Conservation (phyloP, 2,888 invertebrate genomes). For the Eupithecia exiguata region DNA sequence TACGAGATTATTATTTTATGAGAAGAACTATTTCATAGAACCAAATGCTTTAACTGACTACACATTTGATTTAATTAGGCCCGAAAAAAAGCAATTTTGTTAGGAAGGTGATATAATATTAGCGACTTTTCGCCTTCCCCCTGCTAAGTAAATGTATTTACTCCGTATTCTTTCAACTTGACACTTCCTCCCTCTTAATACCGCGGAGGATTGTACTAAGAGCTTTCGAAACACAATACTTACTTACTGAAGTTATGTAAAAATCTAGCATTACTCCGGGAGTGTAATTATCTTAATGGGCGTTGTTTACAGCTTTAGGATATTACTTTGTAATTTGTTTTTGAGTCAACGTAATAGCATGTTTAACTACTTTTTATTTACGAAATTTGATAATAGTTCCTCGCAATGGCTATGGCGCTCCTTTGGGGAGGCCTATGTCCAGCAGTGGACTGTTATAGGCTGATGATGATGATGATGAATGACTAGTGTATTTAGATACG, state of each 20-base stretch:
- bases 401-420: no score
- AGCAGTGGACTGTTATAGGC: no score
- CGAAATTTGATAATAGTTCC: not conserved
- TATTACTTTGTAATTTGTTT: slow-evolving; percentile 2
- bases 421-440: no score
- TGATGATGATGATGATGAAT: no score
- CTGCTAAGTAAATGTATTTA: slow-evolving; percentile 34
- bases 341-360: not conserved
- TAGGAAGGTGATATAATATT: slow-evolving; percentile 8
- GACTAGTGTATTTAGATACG: not conserved
- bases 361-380: not conserved
- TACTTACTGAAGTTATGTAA: slow-evolving; percentile 32
- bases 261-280: slow-evolving; percentile 25
- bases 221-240: slow-evolving; percentile 66
- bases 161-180: slow-evolving; percentile 49
- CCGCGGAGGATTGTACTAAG: slow-evolving; percentile 65
- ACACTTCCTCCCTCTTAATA: slow-evolving; percentile 50
- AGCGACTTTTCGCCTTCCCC: slow-evolving; percentile 32
- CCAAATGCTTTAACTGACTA: not conserved
- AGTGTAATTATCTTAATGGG: slow-evolving; percentile 13
- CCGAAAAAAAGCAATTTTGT: not conserved
- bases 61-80: not conserved
- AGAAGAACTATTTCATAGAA: not conserved
- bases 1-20: not conserved
- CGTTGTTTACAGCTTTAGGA: slow-evolving; percentile 1